These are phyloP conservation scores for Spodoptera littoralis DNA, from an alignment of 2,888 invertebrate genomes.

Conservation along the genomic window DNA sequence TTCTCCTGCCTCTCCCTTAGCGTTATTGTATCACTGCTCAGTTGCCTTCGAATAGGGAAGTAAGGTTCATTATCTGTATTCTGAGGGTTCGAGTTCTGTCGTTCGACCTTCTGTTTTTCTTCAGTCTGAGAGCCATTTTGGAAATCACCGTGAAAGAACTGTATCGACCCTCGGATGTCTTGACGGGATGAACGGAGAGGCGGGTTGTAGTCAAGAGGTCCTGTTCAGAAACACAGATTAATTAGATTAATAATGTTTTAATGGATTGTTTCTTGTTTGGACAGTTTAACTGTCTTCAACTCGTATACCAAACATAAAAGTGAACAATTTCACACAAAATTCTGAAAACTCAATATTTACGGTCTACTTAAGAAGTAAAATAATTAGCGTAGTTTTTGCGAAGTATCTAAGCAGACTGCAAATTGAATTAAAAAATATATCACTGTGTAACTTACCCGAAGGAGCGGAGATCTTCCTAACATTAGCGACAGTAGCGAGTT, in stretches of 20 bases:
- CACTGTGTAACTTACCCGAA: conserved; percentile 69
- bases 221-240: conserved; percentile 58
- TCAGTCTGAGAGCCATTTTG: conserved; percentile 76
- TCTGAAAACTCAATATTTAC: no score
- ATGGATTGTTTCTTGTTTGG: no score
- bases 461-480: conserved; percentile 87
- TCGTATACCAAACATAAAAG: no score
- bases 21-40: conserved; percentile 89
- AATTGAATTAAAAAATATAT: no score
- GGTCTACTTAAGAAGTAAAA: no score
- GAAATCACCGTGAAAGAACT: conserved; percentile 90
- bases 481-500: conserved; percentile 85
- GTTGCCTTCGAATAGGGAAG: conserved; percentile 85
- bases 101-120: conserved; percentile 83
- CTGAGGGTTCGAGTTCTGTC: conserved; percentile 89
- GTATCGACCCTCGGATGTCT: conserved; percentile 92
- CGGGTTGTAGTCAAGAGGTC: conserved; percentile 90
- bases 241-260: not conserved
- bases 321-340: no score
- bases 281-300: no score
- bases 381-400: no score
- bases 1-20: conserved; percentile 70
- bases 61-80: conserved; percentile 60
- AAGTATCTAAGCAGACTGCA: no score
- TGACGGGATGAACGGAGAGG: conserved; percentile 93